Conservation (phyloP, 1,140 invertebrate genomes). For the Brachionus angularis region DNA sequence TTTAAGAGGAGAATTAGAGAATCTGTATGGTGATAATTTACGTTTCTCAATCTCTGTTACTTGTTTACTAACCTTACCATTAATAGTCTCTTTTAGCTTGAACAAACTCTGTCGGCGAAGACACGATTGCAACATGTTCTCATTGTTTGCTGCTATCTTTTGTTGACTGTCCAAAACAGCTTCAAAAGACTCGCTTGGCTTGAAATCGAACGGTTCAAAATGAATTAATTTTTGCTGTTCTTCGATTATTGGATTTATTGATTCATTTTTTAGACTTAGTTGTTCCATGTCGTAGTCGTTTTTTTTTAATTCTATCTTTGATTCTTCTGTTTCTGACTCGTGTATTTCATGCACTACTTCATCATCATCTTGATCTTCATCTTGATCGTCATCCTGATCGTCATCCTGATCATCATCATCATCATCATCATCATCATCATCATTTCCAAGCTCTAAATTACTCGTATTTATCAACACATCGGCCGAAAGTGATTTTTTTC, state of each 20-base stretch:
- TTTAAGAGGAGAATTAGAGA: constrained; percentile 33
- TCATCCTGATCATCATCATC: too few relatives aligned
- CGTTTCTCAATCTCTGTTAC: constrained; percentile 31
- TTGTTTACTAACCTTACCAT: constrained; percentile 41
- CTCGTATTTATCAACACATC: constrained; percentile 29
- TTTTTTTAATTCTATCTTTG: neutral
- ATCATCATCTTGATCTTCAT: too few relatives aligned
- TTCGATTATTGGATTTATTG: constrained; percentile 30
- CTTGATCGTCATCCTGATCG: too few relatives aligned
- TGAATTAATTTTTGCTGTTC: constrained; percentile 28
- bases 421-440: too few relatives aligned
- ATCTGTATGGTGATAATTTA: constrained; percentile 32
- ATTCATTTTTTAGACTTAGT: neutral
- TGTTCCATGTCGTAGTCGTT: neutral
- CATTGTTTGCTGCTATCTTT: constrained; percentile 16
- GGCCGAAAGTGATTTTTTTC: constrained; percentile 26
- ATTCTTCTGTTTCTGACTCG: neutral
- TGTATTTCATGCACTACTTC: too few relatives aligned
- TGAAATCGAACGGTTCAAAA: constrained; percentile 32
- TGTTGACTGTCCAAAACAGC: neutral
- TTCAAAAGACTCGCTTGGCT: neutral
- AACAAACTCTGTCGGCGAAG: constrained; percentile 23
- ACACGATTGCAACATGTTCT: constrained; percentile 10
- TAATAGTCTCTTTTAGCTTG: constrained; percentile 36
- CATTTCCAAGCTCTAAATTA: too few relatives aligned